Evolutionary conservation across 2,797 vertebrate species (phyloP).

Genomic region (Schizothorax lantsangensis): DNA sequence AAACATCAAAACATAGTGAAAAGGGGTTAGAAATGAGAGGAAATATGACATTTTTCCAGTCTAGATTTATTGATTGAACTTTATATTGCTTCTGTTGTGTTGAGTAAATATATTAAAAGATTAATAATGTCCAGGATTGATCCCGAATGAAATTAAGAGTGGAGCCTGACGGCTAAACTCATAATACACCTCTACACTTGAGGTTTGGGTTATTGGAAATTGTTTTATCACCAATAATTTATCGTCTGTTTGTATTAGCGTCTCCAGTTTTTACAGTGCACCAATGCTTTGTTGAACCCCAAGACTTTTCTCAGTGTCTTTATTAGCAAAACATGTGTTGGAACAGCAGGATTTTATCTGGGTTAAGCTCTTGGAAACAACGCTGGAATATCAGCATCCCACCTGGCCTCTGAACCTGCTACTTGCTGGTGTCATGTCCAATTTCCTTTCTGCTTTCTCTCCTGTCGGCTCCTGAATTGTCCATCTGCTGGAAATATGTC

Average conservation of each 20-base stretch:
- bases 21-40: background rate
- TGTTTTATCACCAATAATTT: conserved; percentile 27
- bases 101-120: conserved; percentile 44
- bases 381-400: conserved; percentile 43
- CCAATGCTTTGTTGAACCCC: background rate
- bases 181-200: conserved; percentile 14
- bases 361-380: conserved; percentile 49
- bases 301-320: background rate
- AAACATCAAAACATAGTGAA: background rate
- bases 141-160: conserved; percentile 19
- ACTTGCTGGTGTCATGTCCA: conserved; percentile 62
- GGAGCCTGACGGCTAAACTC: conserved; percentile 16
- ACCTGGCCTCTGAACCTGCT: conserved; percentile 55
- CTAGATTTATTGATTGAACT: conserved; percentile 24
- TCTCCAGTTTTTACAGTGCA: background rate
- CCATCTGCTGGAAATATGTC: conserved; percentile 42
- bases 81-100: conserved; percentile 27
- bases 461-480: conserved; percentile 38
- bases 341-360: conserved; percentile 21
- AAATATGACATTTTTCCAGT: background rate
- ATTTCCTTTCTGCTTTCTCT: conserved; percentile 60
- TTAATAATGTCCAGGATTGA: conserved; percentile 45
- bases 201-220: conserved; percentile 42
- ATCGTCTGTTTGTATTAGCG: conserved; percentile 15
- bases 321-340: conserved; percentile 29